Base-by-base conservation (phyloP, 2,797 vertebrate species). In the Lophotriccus pileatus region DNA sequence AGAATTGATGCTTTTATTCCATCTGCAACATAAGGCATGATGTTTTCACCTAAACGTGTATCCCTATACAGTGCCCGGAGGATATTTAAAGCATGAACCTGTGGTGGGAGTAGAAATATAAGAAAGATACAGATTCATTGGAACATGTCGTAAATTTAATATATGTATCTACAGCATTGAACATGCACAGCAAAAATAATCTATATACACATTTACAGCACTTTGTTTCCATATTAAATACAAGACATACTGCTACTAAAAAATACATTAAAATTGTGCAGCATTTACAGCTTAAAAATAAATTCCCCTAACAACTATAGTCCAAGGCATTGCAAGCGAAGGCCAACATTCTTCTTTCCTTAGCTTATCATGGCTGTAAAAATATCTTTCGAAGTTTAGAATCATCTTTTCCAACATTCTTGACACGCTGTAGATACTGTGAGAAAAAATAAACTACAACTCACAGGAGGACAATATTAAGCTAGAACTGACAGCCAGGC, bases 51-150 rank as follows among this genome's bases (percentile, higher is more conserved):
- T 89, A 99, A 97, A 68, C 98, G 99, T 2, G 99, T 99, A 96
- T 99, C 99, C 90, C 99, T 98, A 90, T 99, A 99, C 73, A 99
- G 97, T 14, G 99, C 99, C 85, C 99, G 95, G 44, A 99, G 98
- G 96, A 99, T 99, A 98, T 99, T 99, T 93, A 99, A 98, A 91
- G 99, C 99, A 49, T 99, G 99, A 93, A 99, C 99, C 99, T 99
- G 95, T 46, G 8, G 15, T 14, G 41, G 24, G 9, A 94, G 39
- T 68, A 90, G 4, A 90, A 70, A 84, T 32, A 19, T 1, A 91
- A 79, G 28, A 75, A 95, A 75, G 59, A 83, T 5, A 64, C 5
- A 32, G 19, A 75, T 34, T 47, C 2, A 53, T 21, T 53, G 67
- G 46, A 28, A 87, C 80, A 47, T n/a, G 58, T 4, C 36, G 60